Evolutionary conservation across 2,888 invertebrate species (phyloP), one percentile per base, ranked within the genome.

Genomic region (Elaeidobius kamerunicus): DNA sequence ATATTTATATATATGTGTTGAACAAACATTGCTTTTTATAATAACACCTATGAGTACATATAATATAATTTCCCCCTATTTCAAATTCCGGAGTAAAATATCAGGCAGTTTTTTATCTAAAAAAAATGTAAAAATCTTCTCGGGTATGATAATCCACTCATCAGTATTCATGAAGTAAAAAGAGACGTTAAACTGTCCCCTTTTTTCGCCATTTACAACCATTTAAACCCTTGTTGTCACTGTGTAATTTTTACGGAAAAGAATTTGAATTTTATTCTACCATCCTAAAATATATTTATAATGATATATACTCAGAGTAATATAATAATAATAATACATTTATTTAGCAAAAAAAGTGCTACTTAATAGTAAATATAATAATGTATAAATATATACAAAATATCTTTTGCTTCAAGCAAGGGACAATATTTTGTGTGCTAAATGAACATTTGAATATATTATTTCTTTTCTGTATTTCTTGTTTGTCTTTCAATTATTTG

Each of bases 131-230:
- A 49, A 42, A 35, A 35, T 23, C 16, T 39, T n/a, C n/a, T n/a
- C n/a, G 59, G 58, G 56, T 60, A 60, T 61, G 60, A 52, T 61
- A 63, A 61, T 63, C 52, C 46, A 7, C 52, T 52, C 59, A 61
- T 63, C 61, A 63, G 63, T 63, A 63, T 63, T 63, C 63, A 61
- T 61, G 61, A 59, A 60, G 30, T 60, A 55, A 44, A 52, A 58
- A 63, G n/a, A 58, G 58, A 57, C 57, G 55, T 45, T 52, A 54
- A 59, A 60, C 60, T 59, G 55, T 57, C 58, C 53, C 53, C 47
- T 53, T 59, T 60, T 57, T 53, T 40, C 54, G 44, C 55, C 56
- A 55, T 57, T 56, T 53, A 48, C 38, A 20, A 44, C 20, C 18
- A 35, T 44, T 48, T 48, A 53, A 44, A 38, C 47, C 32, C 48